Evolutionary conservation across 2,113 vertebrate species (phyloP).

Genomic region (Corythornis madagascariensis): DNA sequence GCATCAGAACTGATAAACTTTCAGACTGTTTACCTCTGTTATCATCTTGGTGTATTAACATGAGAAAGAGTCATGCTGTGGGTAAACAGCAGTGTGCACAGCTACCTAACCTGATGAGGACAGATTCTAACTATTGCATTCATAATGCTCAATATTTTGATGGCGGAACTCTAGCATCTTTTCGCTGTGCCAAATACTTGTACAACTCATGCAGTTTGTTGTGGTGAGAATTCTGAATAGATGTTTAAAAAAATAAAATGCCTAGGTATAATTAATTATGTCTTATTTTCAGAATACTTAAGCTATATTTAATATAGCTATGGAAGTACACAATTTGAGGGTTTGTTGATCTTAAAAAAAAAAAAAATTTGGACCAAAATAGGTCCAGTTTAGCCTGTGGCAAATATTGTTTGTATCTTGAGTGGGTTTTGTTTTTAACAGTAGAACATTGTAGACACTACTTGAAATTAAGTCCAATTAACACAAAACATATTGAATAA

Average conservation of each 20-base stretch:
- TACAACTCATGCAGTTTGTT: background rate
- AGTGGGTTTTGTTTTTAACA: background rate
- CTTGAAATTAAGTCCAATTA: background rate
- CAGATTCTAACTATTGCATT: background rate
- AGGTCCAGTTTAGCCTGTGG: background rate
- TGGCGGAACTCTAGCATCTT: background rate
- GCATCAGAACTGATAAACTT: slow-evolving; percentile 11
- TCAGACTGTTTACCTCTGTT: slow-evolving; percentile 9
- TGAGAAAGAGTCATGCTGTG: background rate
- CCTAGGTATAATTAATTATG: background rate
- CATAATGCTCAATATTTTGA: background rate
- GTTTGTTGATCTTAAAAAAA: background rate
- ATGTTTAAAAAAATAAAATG: background rate
- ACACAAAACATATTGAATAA: background rate
- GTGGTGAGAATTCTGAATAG: background rate
- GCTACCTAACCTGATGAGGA: background rate
- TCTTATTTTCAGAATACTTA: background rate
- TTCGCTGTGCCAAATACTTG: background rate
- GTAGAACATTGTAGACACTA: background rate
- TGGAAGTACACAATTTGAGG: background rate
- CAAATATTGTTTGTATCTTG: background rate
- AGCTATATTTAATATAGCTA: background rate
- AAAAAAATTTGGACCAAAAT: background rate
- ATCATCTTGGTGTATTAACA: background rate
- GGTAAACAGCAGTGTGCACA: background rate